These are phyloP conservation scores for Spicauda simplicius DNA, from an alignment of 2,888 invertebrate genomes.

Conservation along the genomic window DNA sequence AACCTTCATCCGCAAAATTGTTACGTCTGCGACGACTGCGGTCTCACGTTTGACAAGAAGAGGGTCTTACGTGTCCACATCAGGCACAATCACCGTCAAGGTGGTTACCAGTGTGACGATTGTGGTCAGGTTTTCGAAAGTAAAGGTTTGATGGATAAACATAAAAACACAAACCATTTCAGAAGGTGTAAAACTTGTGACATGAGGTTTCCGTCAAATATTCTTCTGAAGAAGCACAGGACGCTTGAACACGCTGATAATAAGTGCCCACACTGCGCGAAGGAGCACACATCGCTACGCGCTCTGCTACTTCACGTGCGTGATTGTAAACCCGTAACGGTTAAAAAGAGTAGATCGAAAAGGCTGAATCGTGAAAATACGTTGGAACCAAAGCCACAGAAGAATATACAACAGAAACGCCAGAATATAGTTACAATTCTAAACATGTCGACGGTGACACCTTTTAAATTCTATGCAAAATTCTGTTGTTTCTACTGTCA, in stretches of 20 bases:
- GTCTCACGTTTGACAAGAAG: constrained; percentile 63
- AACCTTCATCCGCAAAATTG: constrained; percentile 60
- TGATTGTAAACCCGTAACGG: neutral
- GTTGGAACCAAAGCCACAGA: neutral
- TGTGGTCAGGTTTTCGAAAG: constrained; percentile 60
- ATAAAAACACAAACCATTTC: constrained; percentile 59
- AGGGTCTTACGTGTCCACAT: constrained; percentile 63
- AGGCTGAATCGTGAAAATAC: neutral
- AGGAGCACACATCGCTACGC: neutral
- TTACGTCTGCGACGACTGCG: constrained; percentile 69
- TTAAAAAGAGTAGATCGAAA: neutral
- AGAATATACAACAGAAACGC: constrained; percentile 54
- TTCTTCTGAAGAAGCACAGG: constrained; percentile 53
- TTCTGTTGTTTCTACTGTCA: constrained; percentile 74
- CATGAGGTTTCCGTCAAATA: constrained; percentile 55
- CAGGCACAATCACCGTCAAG: constrained; percentile 57
- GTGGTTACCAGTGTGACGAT: constrained; percentile 64
- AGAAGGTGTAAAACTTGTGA: constrained; percentile 64
- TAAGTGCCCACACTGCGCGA: neutral
- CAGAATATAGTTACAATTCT: constrained; percentile 62
- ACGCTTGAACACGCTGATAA: neutral
- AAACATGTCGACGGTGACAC: constrained; percentile 70
- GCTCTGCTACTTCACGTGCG: neutral
- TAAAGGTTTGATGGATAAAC: constrained; percentile 50
- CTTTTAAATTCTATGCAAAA: constrained; percentile 68